Conservation (phyloP, 37 sponge, comb jelly and placozoan species). For the Bolinopsis microptera region DNA sequence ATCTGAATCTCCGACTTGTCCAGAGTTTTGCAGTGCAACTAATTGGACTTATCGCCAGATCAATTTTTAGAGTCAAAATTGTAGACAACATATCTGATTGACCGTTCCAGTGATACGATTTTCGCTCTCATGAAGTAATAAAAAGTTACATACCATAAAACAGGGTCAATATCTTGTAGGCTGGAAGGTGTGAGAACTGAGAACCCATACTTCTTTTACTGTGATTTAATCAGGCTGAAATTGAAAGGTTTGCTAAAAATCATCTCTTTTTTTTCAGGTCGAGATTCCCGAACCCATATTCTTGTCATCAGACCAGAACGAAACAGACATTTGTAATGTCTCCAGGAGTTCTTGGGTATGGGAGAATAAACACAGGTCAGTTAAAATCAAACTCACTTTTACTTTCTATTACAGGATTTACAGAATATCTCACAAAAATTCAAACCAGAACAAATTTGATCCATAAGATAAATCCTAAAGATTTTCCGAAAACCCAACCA, state of each 20-base stretch:
- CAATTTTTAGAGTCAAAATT: background rate
- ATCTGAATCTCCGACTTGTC: too few species aligned
- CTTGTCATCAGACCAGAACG: background rate
- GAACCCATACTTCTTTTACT: background rate
- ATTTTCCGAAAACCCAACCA: too few species aligned
- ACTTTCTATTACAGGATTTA: too few species aligned
- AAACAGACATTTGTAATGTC: background rate
- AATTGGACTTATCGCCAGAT: background rate
- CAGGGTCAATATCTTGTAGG: background rate
- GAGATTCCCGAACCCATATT: background rate
- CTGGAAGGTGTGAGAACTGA: background rate
- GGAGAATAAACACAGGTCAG: slow-evolving; percentile 32
- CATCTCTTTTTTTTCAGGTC: background rate
- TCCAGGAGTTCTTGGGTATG: background rate
- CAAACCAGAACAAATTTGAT: too few species aligned
- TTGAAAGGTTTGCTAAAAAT: background rate
- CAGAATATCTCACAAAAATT: too few species aligned
- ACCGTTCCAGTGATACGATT: background rate
- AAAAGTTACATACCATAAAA: background rate
- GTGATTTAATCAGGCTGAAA: background rate
- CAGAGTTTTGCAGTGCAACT: too few species aligned
- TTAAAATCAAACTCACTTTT: too few species aligned
- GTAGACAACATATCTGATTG: background rate
- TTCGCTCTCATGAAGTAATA: background rate
- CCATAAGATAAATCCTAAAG: too few species aligned